A percentile compares a stretch with the other conserved stretches of the same genome.
These are phyloP conservation scores for Epinephelus moara DNA, from an alignment of 2,113 vertebrate species.

Conservation along the genomic window DNA sequence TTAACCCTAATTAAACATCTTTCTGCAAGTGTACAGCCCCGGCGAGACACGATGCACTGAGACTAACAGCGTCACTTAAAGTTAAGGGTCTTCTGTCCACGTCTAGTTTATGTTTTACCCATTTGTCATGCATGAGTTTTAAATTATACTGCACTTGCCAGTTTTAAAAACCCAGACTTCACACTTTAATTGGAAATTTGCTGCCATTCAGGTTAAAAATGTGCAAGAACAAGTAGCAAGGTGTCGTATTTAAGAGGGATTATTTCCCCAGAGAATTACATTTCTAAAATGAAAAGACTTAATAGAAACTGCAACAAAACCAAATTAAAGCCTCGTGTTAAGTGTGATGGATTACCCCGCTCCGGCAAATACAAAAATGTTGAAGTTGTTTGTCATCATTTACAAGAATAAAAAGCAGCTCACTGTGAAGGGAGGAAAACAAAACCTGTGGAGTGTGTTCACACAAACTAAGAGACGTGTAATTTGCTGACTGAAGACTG, in stretches of 20 bases:
- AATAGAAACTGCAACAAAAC: not conserved
- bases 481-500: no score
- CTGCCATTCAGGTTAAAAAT: not conserved
- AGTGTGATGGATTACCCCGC: conserved; percentile 22
- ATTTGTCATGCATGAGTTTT: not conserved
- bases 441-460: not conserved
- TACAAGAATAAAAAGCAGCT: not conserved
- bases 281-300: not conserved
- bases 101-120: not conserved
- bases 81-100: not conserved
- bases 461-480: not conserved
- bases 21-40: not conserved
- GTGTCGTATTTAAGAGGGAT: not conserved
- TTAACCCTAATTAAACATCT: not conserved
- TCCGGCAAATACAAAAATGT: not conserved
- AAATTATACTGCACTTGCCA: not conserved
- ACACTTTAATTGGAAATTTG: not conserved
- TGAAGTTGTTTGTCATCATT: conserved; percentile 15
- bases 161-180: not conserved
- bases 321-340: not conserved
- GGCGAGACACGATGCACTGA: not conserved
- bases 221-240: not conserved
- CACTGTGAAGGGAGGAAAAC: not conserved
- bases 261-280: not conserved
- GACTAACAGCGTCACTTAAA: not conserved